Evolutionary conservation across 2,888 invertebrate species (phyloP), one percentile per base, ranked within the genome.

Genomic region (Dugesia japonica): DNA sequence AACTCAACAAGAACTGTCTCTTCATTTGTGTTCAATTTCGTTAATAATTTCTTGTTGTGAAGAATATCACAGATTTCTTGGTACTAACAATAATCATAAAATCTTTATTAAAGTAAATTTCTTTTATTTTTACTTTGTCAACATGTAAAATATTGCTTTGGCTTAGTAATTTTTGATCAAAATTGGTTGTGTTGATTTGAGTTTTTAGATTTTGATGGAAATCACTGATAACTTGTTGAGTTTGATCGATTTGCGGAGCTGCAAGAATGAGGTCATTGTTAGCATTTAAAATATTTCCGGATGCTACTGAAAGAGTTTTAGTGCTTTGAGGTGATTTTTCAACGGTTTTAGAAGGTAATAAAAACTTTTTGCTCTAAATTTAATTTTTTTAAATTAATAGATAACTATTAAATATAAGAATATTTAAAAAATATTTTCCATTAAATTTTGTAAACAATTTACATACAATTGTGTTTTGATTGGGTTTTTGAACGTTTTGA

Each of bases 1-100:
- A 74, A 74, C 38, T 74, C 74, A 31, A 74, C 74, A 9, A 74
- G 42, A 15, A 74, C 26, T 20, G 74, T 74, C 20, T 74, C 74
- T 31, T 74, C 74, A 20, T 74, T 74, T 17, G 23, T 1, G 26
- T 74, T 74, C n/a, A 33, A 26, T 42, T 74, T 74, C 23, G 38
- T 42, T 26, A 74, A 42, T n/a, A 74, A 26, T 9, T 74, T 33
- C 17, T 56, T 56, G 56, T 56, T 56, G n/a, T 56, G 56, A 23
- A 56, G 56, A 1, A 20, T 4, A 23, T 56, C 56, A 56, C 56
- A 56, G 56, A 56, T 56, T 23, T 56, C 56, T n/a, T 56, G 56
- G n/a, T 56, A 56, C 56, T 56, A 23, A 13, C n/a, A n/a, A n/a
- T 7, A 56, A 56, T 9, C 38, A 23, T 4, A 56, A 13, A 7